A percentile compares a stretch with the other conserved stretches of the same genome.
Evolutionary conservation across 2,888 invertebrate genomes (phyloP).

Genomic region (Platypus cylindrus): DNA sequence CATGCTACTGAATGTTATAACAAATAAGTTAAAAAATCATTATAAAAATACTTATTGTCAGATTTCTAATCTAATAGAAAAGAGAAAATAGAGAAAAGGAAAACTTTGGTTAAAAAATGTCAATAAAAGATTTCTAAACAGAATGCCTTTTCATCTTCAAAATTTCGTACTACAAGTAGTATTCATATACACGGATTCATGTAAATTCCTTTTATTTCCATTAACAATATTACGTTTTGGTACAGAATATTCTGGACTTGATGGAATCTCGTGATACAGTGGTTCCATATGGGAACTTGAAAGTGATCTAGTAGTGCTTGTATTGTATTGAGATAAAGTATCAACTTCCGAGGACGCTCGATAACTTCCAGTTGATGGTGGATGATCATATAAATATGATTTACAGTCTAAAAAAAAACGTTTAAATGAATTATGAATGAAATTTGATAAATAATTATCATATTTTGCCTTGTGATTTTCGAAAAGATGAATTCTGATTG

Average conservation of each 20-base stretch:
- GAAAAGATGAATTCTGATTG: too few species aligned
- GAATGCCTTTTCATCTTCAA: constrained; percentile 22
- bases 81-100: too few species aligned
- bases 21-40: too few species aligned
- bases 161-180: constrained; percentile 22
- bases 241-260: constrained; percentile 8
- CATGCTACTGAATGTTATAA: too few species aligned
- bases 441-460: too few species aligned
- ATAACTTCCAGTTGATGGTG: constrained; percentile 31
- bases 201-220: constrained; percentile 14
- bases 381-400: constrained; percentile 52
- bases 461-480: too few species aligned
- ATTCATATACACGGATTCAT: constrained; percentile 22
- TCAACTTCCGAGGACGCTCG: constrained; percentile 29
- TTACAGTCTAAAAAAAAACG: constrained; percentile 37
- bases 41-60: too few species aligned
- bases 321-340: constrained; percentile 24
- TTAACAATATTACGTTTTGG: constrained; percentile 3
- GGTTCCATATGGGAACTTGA: constrained; percentile 37
- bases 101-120: too few species aligned
- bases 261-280: constrained; percentile 56
- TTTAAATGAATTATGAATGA: too few species aligned
- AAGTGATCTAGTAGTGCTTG: constrained; percentile 14
- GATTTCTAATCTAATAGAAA: too few species aligned
- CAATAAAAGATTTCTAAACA: too few species aligned